A percentile compares a stretch with the other conserved stretches of the same genome.
Evolutionary conservation across 2,888 invertebrate genomes (phyloP).

Genomic region (Ormyrus pomaceus): DNA sequence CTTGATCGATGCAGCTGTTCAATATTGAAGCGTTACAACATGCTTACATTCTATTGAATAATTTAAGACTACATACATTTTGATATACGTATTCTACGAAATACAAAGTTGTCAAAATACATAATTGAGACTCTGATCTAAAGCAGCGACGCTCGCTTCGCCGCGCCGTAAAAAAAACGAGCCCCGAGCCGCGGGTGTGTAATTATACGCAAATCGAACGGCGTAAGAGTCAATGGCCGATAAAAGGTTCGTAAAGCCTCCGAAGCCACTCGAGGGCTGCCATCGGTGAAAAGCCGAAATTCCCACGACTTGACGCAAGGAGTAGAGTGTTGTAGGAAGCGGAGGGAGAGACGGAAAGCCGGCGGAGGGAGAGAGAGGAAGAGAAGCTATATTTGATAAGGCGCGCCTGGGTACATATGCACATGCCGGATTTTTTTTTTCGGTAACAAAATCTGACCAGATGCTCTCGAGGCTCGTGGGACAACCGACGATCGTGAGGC

Average conservation of each 20-base stretch:
- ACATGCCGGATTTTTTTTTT: conserved; percentile 60
- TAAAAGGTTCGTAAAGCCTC: conserved; percentile 38
- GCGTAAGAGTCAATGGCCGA: conserved; percentile 27
- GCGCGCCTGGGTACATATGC: conserved; percentile 34
- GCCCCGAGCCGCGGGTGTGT: background rate
- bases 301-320: conserved; percentile 47
- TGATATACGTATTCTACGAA: too few relatives aligned
- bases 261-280: background rate
- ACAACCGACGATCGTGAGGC: conserved; percentile 27
- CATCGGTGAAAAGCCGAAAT: conserved; percentile 23
- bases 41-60: too few relatives aligned
- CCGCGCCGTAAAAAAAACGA: too few relatives aligned
- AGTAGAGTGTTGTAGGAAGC: conserved; percentile 47
- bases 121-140: too few relatives aligned
- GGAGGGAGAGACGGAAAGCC: conserved; percentile 42
- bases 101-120: too few relatives aligned
- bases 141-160: too few relatives aligned
- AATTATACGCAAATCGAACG: conserved; percentile 34
- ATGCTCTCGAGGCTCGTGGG: conserved; percentile 60
- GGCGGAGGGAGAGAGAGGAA: conserved; percentile 38
- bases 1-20: too few relatives aligned
- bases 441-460: conserved; percentile 75
- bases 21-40: too few relatives aligned
- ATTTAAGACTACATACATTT: too few relatives aligned
- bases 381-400: conserved; percentile 67